Base-by-base conservation (phyloP, 2,888 invertebrate species). In the Plebejus anna region DNA sequence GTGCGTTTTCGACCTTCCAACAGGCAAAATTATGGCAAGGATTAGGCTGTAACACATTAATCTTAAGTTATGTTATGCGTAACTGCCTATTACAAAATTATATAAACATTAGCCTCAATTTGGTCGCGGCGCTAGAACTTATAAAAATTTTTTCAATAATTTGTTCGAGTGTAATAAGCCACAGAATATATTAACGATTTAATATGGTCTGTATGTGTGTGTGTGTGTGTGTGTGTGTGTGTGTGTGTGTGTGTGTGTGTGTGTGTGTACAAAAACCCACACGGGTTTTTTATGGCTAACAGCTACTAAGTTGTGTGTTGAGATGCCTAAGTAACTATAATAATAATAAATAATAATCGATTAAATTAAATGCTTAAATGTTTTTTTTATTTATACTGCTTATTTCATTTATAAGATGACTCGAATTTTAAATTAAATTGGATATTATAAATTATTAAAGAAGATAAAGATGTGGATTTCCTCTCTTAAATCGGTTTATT, bases 401-500 rank as follows among this genome's bases (percentile, higher is more conserved):
- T 73, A 9, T n/a, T 73, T 32, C 36, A 73, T 73, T 73, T 55
- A 73, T 73, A 16, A 73, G 36, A 32, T 73, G 28, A 32, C 6
- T 55, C 13, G 38, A n/a, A 16, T 66, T 38, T 70, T n/a, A 42
- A 42, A 71, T 73, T 73, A 55, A 32, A 73, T 16, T 76, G 70
- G 57, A 70, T 57, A 76, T 59, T 72, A 70, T 38, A 51, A 47
- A 75, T 47, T 36, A 51, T 28, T 73, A 51, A 59, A 76, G 42
- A 59, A 71, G 76, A 76, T 76, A 72, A 59, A 76, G 72, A 72
- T 59, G 72, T 72, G 76, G 76, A 76, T 71, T 72, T 76, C 76
- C 76, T 72, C 47, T 76, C 38, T 57, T 72, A 76, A 76, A 72
- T 76, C 42, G 71, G 59, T 76, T 76, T 57, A 71, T 76, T 71